These are phyloP conservation scores for Dione vanillae DNA, from an alignment of 2,888 invertebrate species.

Conservation along the genomic window DNA sequence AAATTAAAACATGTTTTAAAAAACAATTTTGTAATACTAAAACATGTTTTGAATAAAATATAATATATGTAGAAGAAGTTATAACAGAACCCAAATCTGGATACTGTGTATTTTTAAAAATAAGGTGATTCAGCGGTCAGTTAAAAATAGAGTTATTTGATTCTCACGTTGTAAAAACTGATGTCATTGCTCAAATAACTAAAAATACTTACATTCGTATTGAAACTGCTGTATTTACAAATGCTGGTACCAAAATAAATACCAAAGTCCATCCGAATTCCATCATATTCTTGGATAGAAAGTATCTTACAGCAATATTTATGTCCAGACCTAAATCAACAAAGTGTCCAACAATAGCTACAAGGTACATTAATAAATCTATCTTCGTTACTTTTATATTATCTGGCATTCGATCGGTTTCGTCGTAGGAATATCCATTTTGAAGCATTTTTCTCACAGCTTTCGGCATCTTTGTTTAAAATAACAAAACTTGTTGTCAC, in stretches of 20 bases:
- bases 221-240: conserved; percentile 90
- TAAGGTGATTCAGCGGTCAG: conserved; percentile 7
- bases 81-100: not conserved
- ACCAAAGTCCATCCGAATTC: conserved; percentile 88
- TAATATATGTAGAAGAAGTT: not conserved
- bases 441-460: conserved; percentile 63
- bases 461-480: conserved; percentile 61
- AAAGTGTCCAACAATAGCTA: conserved; percentile 88
- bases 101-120: not conserved
- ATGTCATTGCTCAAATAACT: conserved; percentile 20
- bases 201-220: conserved; percentile 86
- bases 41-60: not conserved
- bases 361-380: conserved; percentile 86
- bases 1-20: not conserved
- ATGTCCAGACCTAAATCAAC: conserved; percentile 88
- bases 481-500: not conserved
- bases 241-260: conserved; percentile 89
- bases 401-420: conserved; percentile 85
- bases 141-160: conserved; percentile 12
- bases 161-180: conserved; percentile 19
- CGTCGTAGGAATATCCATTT: conserved; percentile 76
- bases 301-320: conserved; percentile 88
- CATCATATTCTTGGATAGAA: conserved; percentile 75
- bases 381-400: conserved; percentile 83
- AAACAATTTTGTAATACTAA: no score